Conservation (phyloP, 2,797 vertebrate species). For the Rhynchotus rufescens region DNA sequence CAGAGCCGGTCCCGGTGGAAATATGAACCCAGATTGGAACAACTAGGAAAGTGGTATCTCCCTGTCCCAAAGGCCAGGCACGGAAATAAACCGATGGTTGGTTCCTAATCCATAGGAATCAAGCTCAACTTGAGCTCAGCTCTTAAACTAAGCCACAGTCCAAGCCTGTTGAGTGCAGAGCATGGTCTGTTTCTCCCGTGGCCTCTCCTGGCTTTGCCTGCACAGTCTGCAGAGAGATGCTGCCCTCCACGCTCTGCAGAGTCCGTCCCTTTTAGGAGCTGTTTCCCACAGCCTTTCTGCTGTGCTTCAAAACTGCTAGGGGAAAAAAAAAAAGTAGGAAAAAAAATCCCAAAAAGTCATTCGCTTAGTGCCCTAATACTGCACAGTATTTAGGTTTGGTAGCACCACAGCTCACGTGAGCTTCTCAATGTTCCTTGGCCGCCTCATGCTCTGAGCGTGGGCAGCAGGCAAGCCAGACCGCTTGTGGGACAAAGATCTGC, state of each 20-base stretch:
- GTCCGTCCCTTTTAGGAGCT: background rate
- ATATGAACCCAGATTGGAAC: background rate
- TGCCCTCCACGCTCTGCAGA: background rate
- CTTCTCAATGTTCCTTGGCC: background rate
- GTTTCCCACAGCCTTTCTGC: background rate
- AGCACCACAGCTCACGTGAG: background rate
- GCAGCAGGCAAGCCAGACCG: background rate
- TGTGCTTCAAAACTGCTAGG: background rate
- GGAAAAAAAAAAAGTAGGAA: background rate
- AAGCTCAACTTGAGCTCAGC: background rate
- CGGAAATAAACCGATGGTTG: background rate
- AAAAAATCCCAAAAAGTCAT: background rate
- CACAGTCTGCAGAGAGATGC: background rate
- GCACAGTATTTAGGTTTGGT: background rate
- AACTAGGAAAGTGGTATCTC: background rate
- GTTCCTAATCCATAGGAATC: background rate
- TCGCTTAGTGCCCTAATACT: background rate
- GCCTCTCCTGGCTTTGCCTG: accelerated
- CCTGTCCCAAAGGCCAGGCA: background rate
- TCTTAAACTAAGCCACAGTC: background rate
- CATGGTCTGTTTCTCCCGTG: background rate
- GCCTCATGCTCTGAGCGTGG: background rate
- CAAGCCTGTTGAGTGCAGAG: background rate
- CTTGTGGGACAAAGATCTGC: background rate
- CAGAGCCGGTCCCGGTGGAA: background rate